phyloP scores from a whole-genome alignment of 2,888 invertebrate genomes.

The Petrolisthes manimaculis region DNA sequence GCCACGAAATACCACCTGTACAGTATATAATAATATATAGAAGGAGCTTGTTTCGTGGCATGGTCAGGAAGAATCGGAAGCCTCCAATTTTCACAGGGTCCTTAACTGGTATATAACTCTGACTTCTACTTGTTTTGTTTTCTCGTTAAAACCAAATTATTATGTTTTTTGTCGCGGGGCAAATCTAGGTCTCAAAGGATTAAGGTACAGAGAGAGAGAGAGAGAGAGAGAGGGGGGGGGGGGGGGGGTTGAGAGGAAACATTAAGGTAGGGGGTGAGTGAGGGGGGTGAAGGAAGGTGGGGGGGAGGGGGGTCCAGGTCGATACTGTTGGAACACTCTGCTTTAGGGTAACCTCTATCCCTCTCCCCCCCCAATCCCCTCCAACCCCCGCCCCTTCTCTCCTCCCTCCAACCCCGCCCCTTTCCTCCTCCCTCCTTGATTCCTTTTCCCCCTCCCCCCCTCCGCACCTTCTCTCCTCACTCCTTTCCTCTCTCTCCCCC shows the following conservation, averaged over 20 bases:
- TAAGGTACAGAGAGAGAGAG: conserved; percentile 16
- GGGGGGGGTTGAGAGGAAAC: not conserved
- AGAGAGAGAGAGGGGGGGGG: conserved; percentile 19
- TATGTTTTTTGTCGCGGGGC: too few species aligned
- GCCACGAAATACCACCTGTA: too few species aligned
- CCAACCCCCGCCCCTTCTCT: not conserved
- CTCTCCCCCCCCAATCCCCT: not conserved
- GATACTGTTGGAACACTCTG: not conserved
- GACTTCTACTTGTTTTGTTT: too few species aligned
- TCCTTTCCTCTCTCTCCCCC: not conserved
- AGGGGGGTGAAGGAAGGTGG: not conserved
- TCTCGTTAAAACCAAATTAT: too few species aligned
- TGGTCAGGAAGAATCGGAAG: too few species aligned
- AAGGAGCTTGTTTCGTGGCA: too few species aligned
- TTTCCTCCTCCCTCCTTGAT: not conserved
- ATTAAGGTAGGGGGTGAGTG: not conserved
- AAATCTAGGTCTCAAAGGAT: too few species aligned
- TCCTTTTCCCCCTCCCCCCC: not conserved
- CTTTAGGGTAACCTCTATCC: not conserved
- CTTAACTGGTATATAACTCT: too few species aligned
- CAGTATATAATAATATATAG: too few species aligned
- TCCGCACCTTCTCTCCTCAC: not conserved
- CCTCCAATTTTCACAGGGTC: too few species aligned
- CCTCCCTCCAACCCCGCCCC: not conserved
- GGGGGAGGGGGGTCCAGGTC: not conserved